These are phyloP conservation scores for Platycnemis pennipes DNA, from an alignment of 2,888 invertebrate species.

Conservation along the genomic window DNA sequence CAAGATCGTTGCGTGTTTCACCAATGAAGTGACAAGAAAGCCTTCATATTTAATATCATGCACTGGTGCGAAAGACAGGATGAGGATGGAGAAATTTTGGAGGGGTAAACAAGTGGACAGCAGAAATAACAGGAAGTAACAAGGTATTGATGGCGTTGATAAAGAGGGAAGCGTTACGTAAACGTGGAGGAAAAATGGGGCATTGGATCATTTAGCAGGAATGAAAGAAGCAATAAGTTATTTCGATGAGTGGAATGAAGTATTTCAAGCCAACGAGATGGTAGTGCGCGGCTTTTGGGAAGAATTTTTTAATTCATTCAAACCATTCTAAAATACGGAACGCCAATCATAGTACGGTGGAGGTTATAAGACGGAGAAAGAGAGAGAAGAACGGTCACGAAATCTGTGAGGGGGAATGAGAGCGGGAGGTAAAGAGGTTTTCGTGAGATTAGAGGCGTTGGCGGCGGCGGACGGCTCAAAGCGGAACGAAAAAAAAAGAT, in stretches of 20 bases:
- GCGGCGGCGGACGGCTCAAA: slow-evolving; percentile 13
- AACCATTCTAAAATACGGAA: background rate
- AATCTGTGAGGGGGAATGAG: background rate
- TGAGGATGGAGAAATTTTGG: too few relatives aligned
- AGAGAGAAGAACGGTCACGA: background rate
- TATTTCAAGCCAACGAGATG: background rate
- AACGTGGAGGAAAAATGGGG: too few relatives aligned
- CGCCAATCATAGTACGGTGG: background rate
- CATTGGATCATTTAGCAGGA: too few relatives aligned
- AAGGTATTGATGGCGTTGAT: too few relatives aligned
- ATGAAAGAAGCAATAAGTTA: too few relatives aligned
- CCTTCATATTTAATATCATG: too few relatives aligned
- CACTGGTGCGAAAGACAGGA: too few relatives aligned
- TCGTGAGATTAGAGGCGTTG: slow-evolving; percentile 13
- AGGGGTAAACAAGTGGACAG: too few relatives aligned
- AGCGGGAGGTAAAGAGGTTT: background rate
- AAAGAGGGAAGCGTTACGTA: too few relatives aligned
- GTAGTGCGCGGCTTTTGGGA: background rate
- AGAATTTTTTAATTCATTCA: background rate
- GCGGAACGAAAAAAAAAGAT: background rate
- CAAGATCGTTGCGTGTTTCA: too few relatives aligned
- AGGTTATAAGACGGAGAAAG: background rate
- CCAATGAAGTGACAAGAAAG: too few relatives aligned
- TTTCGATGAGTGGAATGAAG: background rate
- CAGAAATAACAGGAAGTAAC: too few relatives aligned